Conservation (phyloP, 2,888 invertebrate genomes). For the Amiota minor region DNA sequence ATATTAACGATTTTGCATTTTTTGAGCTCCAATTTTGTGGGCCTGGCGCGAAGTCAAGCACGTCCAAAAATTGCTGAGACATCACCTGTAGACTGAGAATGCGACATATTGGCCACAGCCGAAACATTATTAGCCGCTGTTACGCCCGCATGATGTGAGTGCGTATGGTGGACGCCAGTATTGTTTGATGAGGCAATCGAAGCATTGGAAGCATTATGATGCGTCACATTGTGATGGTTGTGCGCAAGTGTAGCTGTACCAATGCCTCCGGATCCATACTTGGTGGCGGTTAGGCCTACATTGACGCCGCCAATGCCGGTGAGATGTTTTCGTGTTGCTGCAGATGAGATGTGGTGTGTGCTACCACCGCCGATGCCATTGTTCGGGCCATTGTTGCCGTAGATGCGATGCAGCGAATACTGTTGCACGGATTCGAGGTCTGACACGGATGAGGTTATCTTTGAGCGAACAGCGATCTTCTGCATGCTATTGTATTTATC, state of each 20-base stretch:
- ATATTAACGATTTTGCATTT: constrained; percentile 74
- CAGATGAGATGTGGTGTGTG: constrained; percentile 62
- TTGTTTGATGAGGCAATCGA: constrained; percentile 53
- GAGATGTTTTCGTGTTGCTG: constrained; percentile 69
- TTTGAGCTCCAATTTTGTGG: constrained; percentile 72
- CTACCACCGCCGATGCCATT: constrained; percentile 51
- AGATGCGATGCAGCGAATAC: constrained; percentile 72
- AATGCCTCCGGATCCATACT: constrained; percentile 70
- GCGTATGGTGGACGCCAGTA: background rate
- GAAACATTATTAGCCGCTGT: constrained; percentile 32
- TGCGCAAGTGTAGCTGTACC: constrained; percentile 57
- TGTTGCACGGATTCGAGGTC: constrained; percentile 73
- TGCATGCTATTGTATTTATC: constrained; percentile 73
- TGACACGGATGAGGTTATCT: constrained; percentile 73
- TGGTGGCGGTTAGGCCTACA: constrained; percentile 58
- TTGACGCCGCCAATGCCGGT: constrained; percentile 58
- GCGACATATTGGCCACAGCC: constrained; percentile 73
- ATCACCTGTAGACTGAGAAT: constrained; percentile 80
- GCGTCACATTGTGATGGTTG: constrained; percentile 64
- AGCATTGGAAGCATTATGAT: constrained; percentile 64
- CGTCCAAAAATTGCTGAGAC: constrained; percentile 79
- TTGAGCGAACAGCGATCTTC: constrained; percentile 71
- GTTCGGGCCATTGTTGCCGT: constrained; percentile 60
- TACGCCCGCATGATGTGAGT: constrained; percentile 30
- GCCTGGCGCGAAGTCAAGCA: constrained; percentile 76